Conservation (phyloP, 2,797 vertebrate genomes). For the Platalea minor region DNA sequence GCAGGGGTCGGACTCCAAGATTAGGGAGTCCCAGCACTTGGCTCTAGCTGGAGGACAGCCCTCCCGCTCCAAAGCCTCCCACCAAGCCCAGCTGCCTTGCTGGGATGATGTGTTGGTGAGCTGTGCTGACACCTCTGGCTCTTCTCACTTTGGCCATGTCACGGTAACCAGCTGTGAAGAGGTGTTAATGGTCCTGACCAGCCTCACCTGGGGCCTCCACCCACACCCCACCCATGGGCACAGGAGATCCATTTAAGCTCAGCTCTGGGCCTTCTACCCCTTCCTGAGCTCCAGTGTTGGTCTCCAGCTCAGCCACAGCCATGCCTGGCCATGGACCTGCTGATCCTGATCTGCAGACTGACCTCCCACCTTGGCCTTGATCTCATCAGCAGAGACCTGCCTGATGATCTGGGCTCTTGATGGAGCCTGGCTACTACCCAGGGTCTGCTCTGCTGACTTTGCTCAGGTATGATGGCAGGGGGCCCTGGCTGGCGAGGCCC, state of each 20-base stretch:
- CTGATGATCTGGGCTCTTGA: not conserved
- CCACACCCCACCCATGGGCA: not conserved
- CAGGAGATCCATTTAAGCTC: not conserved
- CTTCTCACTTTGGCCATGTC: not conserved
- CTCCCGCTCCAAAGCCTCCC: not conserved
- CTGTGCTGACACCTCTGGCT: not conserved
- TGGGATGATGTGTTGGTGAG: not conserved
- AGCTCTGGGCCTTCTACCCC: accelerated
- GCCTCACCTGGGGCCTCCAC: not conserved
- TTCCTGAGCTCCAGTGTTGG: accelerated
- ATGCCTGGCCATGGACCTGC: not conserved
- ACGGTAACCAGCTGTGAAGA: not conserved
- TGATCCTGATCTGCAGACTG: not conserved
- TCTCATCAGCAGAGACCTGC: not conserved
- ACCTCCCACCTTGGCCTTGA: not conserved
- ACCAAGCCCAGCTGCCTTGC: too few species aligned
- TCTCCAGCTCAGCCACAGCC: not conserved
- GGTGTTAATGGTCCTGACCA: not conserved
- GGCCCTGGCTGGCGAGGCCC: too few species aligned
- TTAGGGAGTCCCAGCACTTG: not conserved
- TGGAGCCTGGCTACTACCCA: not conserved
- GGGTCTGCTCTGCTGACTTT: not conserved
- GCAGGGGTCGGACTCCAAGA: not conserved
- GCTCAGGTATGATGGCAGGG: not conserved
- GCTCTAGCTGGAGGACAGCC: not conserved